Percentiles rank a stretch among this genome's conserved stretches.
phyloP scores from a whole-genome alignment of 2,113 vertebrate genomes.

The Colistium nudipinnis region DNA sequence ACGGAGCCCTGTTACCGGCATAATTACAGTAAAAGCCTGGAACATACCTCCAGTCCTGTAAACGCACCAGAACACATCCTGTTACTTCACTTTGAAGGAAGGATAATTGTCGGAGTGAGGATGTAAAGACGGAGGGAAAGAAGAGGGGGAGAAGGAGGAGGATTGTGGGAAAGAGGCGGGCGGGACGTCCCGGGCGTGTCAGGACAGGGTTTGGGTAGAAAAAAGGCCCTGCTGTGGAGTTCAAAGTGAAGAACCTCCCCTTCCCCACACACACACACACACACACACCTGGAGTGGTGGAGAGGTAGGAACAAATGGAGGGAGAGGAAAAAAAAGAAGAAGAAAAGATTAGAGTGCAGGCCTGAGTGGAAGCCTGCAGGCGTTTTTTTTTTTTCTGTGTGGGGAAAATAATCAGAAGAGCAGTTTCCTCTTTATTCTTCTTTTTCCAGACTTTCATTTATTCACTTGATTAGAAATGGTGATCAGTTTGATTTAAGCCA shows the following conservation, averaged over 20 bases:
- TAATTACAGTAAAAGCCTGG: constrained; percentile 63
- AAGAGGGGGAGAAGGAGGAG: constrained; percentile 4
- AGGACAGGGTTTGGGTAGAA: constrained; percentile 67
- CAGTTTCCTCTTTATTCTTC: constrained; percentile 12
- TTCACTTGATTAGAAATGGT: constrained; percentile 13
- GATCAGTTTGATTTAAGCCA: constrained; percentile 17
- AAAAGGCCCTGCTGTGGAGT: constrained; percentile 70
- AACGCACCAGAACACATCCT: constrained; percentile 51
- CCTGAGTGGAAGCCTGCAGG: constrained; percentile 19
- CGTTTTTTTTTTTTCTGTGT: neutral
- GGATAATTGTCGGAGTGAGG: constrained; percentile 42
- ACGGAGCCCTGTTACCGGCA: constrained; percentile 37
- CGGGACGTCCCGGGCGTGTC: constrained; percentile 69
- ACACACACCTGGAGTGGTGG: constrained; percentile 78
- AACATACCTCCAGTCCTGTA: constrained; percentile 30
- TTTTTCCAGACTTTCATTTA: constrained; percentile 18
- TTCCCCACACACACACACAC: too few relatives aligned
- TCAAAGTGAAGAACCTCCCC: constrained; percentile 73
- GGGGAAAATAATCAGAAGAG: neutral
- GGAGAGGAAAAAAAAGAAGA: constrained; percentile 2
- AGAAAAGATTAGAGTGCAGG: constrained; percentile 53
- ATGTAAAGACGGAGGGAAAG: constrained; percentile 29
- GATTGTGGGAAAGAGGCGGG: constrained; percentile 45
- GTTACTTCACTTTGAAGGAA: constrained; percentile 39
- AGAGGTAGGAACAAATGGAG: constrained; percentile 43